phyloP scores from a whole-genome alignment of 1,140 invertebrate genomes.

The Ceratina australensis region DNA sequence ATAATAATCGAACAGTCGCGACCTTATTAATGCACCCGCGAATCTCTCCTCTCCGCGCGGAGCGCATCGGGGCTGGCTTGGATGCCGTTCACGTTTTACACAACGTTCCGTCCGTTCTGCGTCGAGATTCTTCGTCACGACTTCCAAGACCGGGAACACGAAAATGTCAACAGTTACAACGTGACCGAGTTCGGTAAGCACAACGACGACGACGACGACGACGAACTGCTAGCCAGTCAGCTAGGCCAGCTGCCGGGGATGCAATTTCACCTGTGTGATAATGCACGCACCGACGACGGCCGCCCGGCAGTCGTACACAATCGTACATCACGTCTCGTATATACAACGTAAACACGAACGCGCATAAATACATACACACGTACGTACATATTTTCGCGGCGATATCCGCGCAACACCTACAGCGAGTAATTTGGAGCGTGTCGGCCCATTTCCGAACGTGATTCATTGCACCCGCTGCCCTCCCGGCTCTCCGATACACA shows the following conservation, averaged over 20 bases:
- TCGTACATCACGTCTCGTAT: too few relatives aligned
- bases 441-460: constrained; percentile 25
- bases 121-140: constrained; percentile 57
- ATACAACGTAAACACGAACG: too few relatives aligned
- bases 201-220: constrained; percentile 23
- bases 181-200: constrained; percentile 50
- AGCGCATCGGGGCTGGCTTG: constrained; percentile 33
- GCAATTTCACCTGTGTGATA: constrained; percentile 53
- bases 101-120: constrained; percentile 51
- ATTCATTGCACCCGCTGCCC: constrained; percentile 19
- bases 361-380: too few relatives aligned
- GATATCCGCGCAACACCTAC: constrained; percentile 14
- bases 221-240: constrained; percentile 9
- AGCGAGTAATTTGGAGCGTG: constrained; percentile 27
- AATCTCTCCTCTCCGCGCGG: constrained; percentile 10
- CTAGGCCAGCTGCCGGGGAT: not conserved
- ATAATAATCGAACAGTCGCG: constrained; percentile 8
- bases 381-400: too few relatives aligned
- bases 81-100: constrained; percentile 59
- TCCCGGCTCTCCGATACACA: not conserved
- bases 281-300: constrained; percentile 28
- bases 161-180: constrained; percentile 63
- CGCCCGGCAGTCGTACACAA: too few relatives aligned
- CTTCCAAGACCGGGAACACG: constrained; percentile 27
- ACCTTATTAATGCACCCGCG: constrained; percentile 9